Evolutionary conservation across 2,113 vertebrate genomes (phyloP).

Genomic region (Cairina moschata): DNA sequence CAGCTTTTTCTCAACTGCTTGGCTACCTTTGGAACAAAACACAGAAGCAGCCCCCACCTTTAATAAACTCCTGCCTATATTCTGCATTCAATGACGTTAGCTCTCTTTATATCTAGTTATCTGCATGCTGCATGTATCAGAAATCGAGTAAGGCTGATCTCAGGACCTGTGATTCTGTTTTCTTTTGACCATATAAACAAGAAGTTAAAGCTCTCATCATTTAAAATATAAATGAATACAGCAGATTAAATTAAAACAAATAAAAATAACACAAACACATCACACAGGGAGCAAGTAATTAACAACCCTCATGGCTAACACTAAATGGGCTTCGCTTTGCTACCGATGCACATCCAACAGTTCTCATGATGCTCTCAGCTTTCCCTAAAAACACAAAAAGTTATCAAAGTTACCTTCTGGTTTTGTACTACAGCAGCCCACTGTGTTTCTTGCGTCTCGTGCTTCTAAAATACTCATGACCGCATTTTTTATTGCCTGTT

Average conservation of each 20-base stretch:
- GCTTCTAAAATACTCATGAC: not conserved
- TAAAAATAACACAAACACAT: not conserved
- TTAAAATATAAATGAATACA: not conserved
- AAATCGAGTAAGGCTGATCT: not conserved
- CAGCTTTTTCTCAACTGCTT: not conserved
- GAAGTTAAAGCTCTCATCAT: not conserved
- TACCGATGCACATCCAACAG: not conserved
- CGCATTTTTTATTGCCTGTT: not conserved
- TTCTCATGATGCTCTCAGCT: not conserved
- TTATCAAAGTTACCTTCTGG: not conserved
- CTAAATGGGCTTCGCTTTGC: not conserved
- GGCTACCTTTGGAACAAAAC: not conserved
- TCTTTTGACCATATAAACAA: not conserved
- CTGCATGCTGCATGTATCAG: not conserved
- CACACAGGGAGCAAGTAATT: not conserved
- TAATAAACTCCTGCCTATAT: not conserved
- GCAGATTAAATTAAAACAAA: not conserved
- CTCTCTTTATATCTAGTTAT: not conserved
- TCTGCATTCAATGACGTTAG: not conserved
- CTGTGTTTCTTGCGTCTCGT: not conserved
- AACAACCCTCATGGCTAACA: not conserved
- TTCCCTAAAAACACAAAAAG: not conserved
- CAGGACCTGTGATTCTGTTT: not conserved
- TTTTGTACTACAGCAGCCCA: not conserved
- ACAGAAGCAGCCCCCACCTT: not conserved